These are phyloP conservation scores for Elaphurus davidianus DNA, from an alignment of 2,113 vertebrate genomes.

Conservation along the genomic window DNA sequence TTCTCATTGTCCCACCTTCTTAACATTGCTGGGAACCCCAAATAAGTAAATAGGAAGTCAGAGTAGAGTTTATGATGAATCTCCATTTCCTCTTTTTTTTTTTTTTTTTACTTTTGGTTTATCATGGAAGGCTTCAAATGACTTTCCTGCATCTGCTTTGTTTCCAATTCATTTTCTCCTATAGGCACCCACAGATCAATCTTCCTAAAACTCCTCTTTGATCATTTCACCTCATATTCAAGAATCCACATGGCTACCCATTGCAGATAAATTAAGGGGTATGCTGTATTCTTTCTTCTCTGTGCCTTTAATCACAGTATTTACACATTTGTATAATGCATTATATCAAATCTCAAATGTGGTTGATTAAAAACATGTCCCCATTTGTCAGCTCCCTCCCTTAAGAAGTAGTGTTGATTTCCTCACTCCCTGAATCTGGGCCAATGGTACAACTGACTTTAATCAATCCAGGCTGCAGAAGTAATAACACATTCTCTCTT, in stretches of 20 bases:
- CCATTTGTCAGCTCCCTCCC: neutral
- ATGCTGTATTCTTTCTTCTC: neutral
- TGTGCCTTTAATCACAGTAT: neutral
- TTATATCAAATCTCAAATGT: neutral
- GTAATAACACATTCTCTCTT: neutral
- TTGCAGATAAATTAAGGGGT: neutral
- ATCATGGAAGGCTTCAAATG: slow-evolving; percentile 20
- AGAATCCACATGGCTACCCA: neutral
- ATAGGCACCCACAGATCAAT: neutral
- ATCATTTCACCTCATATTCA: neutral
- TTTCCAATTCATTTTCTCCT: neutral
- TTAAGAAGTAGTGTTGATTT: neutral
- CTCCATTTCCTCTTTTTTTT: neutral
- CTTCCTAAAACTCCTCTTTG: neutral
- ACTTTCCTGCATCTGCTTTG: neutral
- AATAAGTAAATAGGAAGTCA: neutral
- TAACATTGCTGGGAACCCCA: neutral
- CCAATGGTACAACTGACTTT: neutral
- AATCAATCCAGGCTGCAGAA: neutral
- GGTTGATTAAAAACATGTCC: neutral
- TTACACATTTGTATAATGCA: neutral
- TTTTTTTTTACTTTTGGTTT: neutral
- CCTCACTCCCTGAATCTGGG: neutral
- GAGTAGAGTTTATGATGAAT: neutral
- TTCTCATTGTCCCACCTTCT: neutral